Evolutionary conservation across 2,797 vertebrate species (phyloP).

Genomic region (Cossypha dichroa): DNA sequence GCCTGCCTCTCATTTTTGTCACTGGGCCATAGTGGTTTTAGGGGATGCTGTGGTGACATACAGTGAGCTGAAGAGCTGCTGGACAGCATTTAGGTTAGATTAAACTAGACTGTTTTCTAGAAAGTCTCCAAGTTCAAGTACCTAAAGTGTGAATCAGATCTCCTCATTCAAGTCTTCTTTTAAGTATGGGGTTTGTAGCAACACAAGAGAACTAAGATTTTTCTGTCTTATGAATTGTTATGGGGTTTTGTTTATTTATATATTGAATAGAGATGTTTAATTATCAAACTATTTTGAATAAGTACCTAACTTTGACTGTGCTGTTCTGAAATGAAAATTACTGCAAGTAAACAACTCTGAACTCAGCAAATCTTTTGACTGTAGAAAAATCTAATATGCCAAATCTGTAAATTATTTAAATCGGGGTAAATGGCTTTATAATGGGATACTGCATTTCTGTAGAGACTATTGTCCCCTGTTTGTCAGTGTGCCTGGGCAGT

Average conservation of each 20-base stretch:
- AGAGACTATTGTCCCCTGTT: not conserved
- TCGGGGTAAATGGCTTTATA: not conserved
- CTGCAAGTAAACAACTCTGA: not conserved
- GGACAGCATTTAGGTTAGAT: not conserved
- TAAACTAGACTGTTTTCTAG: not conserved
- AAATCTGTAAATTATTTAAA: not conserved
- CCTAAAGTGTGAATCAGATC: not conserved
- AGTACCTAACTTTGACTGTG: not conserved
- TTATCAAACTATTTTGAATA: not conserved
- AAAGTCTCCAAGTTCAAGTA: not conserved
- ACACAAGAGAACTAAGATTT: not conserved
- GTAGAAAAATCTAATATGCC: not conserved
- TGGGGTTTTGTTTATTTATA: not conserved
- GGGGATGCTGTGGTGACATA: not conserved
- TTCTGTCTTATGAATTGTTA: not conserved
- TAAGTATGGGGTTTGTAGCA: not conserved
- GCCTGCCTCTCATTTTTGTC: not conserved
- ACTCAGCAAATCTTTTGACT: not conserved
- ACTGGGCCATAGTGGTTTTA: not conserved
- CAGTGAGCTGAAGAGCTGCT: not conserved
- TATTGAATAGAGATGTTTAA: not conserved
- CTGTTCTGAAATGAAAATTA: not conserved
- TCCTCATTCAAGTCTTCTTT: not conserved
- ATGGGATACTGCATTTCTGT: not conserved
- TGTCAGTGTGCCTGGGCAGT: not conserved